Evolutionary conservation across 2,113 vertebrate species (phyloP), one percentile per base, ranked within the genome.

Genomic region (Panthera uncia): DNA sequence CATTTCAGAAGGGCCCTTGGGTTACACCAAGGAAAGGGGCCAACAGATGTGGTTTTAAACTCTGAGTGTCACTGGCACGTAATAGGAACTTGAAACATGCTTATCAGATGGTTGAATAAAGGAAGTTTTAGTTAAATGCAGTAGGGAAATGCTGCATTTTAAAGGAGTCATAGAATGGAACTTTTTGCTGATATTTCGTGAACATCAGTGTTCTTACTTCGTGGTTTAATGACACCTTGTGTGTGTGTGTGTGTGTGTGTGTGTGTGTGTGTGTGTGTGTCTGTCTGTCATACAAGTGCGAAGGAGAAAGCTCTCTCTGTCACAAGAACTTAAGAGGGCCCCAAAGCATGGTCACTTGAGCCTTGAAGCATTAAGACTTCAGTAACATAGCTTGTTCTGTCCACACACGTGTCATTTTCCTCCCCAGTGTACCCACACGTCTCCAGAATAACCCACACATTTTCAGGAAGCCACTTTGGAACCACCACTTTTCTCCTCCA

Each of bases 401-500:
- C 41, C 69, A 78, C 33, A 69, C 1, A 13, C 0, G 0, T 0
- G 0, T 76, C 38, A 38, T 27, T 63, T 85, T 66, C 31, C 15
- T 68, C 74, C 12, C 50, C 33, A 50, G 4, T 52, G 50, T 83
- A 83, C 76, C n/a, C 52, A 48, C 11, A 7, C 3, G 1, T 52
- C 21, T 89, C 69, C 61, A 74, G 61, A 36, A 76, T 9, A 33
- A 50, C 18, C n/a, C 52, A 36, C 23, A 55, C 2, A 1, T 50
- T 48, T 84, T 29, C n/a, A 65, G 5, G 25, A 36, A 79, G 86
- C 36, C 5, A 21, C 80, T 31, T 29, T 21, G 27, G 50, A 84
- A 86, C 25, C 9, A 16, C 27, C 2, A 29, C 38, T 92, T 8
- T 23, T 23, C 74, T 19, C 10, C 27, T 41, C 12, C 18, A 38